These are phyloP conservation scores for Drosophila mauritiana DNA, from an alignment of 1,140 invertebrate genomes.

Conservation along the genomic window DNA sequence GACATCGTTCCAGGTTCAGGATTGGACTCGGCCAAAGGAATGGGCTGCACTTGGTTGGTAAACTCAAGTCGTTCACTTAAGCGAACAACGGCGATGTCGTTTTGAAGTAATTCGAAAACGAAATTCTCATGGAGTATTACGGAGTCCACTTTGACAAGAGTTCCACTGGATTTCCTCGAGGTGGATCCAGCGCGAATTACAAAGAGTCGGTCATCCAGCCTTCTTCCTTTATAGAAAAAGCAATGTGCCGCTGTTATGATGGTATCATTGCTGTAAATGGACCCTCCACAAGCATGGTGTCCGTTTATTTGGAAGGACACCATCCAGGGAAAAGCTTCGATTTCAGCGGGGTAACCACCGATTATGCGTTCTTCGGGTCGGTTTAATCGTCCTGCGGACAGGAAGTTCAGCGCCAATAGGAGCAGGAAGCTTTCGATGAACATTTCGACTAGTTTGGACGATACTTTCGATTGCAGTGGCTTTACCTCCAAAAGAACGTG, in stretches of 20 bases:
- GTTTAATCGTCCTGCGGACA: neutral
- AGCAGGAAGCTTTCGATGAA: neutral
- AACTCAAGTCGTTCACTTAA: neutral
- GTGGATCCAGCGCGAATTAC: neutral
- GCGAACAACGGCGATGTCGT: neutral
- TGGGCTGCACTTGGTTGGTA: neutral
- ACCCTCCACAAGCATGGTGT: neutral
- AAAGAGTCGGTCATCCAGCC: neutral
- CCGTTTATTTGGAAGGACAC: neutral
- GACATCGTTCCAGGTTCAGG: neutral
- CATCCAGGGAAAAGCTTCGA: neutral
- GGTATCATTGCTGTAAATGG: constrained; percentile 5
- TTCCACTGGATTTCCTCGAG: neutral
- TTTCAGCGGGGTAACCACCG: neutral
- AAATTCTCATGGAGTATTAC: neutral
- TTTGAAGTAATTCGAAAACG: too few relatives aligned
- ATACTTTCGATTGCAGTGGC: neutral
- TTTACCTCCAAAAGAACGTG: too few relatives aligned
- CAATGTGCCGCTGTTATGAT: constrained; percentile 3
- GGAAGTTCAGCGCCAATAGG: neutral
- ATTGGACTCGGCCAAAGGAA: neutral
- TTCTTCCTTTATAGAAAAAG: too few relatives aligned
- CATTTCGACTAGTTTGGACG: neutral
- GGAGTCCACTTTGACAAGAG: neutral
- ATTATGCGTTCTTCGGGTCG: neutral